Evolutionary conservation across 2,797 vertebrate species (phyloP), one percentile per base, ranked within the genome.

Genomic region (Glyptemys insculpta): DNA sequence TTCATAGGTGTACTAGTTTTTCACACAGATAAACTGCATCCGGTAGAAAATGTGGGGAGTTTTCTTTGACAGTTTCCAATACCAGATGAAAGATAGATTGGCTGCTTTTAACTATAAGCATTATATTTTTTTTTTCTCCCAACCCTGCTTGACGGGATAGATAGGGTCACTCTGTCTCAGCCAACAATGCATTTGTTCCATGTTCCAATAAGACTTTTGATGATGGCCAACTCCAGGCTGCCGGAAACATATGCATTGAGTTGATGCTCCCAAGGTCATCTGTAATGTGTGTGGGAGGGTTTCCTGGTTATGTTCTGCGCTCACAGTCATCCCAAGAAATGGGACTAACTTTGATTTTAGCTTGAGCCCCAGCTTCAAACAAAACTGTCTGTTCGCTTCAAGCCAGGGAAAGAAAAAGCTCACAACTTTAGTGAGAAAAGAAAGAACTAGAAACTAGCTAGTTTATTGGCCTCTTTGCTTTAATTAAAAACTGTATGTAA

Each of bases 291-390:
- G 47, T 76, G 89, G 92, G 88, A 85, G 92, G 37, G 79, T 94
- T 96, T 94, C 86, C 89, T 91, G 1, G 0, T 93, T 54, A 65
- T 27, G 78, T 88, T 54, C 88, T 80, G 5, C 83, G 86, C 86
- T 95, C 94, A 29, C 86, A 96, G 92, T 95, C 87, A 91, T 80
- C 94, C 90, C 89, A 92, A 95, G 94, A 96, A 96, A 89, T 86
- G 62, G 57, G 89, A 12, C 93, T 93, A 85, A 50, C 94, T 96
- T 95, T 81, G 59, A 54, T 62, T 92, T 90, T 23, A 87, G 88
- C 90, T 96, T 91, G 96, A 86, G 94, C 89, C 0, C 2, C n/a
- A 91, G 92, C 87, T 96, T 92, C 87, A 91, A 80, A 88, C 81
- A 90, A 93, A 94, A 91, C 91, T 96, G 89, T 87, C 80, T 91